A percentile compares a stretch with the other conserved stretches of the same genome.
These are phyloP conservation scores for Leptinotarsa rubiginosa DNA, from an alignment of 2,888 invertebrate genomes.

Conservation along the genomic window DNA sequence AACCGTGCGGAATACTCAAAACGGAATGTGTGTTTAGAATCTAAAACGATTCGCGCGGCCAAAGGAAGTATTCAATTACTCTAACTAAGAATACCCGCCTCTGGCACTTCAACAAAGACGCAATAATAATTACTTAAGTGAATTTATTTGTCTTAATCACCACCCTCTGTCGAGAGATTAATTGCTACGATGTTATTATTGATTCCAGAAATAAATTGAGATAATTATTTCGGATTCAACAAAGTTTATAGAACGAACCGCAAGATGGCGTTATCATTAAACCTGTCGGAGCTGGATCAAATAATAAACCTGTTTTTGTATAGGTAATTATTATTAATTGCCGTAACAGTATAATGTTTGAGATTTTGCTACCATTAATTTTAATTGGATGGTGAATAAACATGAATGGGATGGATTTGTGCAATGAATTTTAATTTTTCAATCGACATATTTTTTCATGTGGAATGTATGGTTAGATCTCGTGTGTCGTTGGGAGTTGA, in stretches of 20 bases:
- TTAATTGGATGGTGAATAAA: constrained; percentile 31
- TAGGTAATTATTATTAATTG: constrained; percentile 35
- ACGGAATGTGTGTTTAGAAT: constrained; percentile 13
- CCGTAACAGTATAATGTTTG: constrained; percentile 29
- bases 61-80: constrained; percentile 27
- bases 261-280: constrained; percentile 20
- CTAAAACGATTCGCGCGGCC: constrained; percentile 7
- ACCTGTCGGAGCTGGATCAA: constrained; percentile 24
- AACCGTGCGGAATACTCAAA: neutral
- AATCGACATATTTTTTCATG: neutral
- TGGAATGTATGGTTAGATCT: neutral
- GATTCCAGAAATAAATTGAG: constrained; percentile 18
- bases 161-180: constrained; percentile 14
- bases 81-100: neutral
- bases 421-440: constrained; percentile 20
- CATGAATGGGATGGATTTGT: constrained; percentile 19
- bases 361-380: constrained; percentile 32
- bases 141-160: constrained; percentile 14
- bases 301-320: constrained; percentile 31
- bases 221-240: constrained; percentile 5
- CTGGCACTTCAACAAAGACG: constrained; percentile 8
- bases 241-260: constrained; percentile 9
- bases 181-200: constrained; percentile 21
- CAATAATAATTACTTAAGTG: constrained; percentile 14
- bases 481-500: neutral